Evolutionary conservation across 23 tunicate species (phyloP).

Genomic region (Corella eumyota): DNA sequence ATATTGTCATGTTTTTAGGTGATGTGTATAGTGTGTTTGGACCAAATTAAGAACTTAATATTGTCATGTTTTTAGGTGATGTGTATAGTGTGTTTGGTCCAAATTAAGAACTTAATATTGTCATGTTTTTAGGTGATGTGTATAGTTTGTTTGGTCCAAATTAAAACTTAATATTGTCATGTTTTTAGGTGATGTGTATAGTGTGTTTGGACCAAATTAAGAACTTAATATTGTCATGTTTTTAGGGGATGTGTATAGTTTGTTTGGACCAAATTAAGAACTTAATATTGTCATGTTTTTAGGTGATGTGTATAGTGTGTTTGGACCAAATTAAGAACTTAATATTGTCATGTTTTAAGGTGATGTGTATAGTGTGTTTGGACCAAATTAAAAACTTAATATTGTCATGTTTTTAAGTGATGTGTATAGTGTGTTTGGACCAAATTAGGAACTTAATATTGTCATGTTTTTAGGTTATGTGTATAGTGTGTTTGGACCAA

Average conservation of each 20-base stretch:
- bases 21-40: slow-evolving; percentile 93
- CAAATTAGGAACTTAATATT: slow-evolving; percentile 83
- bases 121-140: slow-evolving; percentile 88
- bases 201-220: slow-evolving; percentile 90
- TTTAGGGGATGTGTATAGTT: slow-evolving; percentile 90
- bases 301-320: slow-evolving; percentile 93
- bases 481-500: slow-evolving; percentile 92
- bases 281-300: too few species aligned
- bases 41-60: slow-evolving; percentile 79
- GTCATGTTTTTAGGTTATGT: slow-evolving; percentile 80
- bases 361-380: slow-evolving; percentile 91
- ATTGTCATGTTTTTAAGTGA: slow-evolving; percentile 80
- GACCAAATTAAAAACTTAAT: slow-evolving; percentile 87
- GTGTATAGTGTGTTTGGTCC: slow-evolving; percentile 94
- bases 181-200: slow-evolving; percentile 78
- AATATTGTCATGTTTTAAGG: slow-evolving; percentile 85
- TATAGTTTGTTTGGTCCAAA: slow-evolving; percentile 88
- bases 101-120: slow-evolving; percentile 81
- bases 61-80: slow-evolving; percentile 85
- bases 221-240: slow-evolving; percentile 90
- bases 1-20: slow-evolving; percentile 87
- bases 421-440: slow-evolving; percentile 95
- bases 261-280: slow-evolving; percentile 93
- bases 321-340: slow-evolving; percentile 88
- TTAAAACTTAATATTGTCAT: too few species aligned